Percentiles rank a stretch among this genome's conserved stretches.
These are phyloP conservation scores for Calcarius lapponicus DNA, from an alignment of 2,797 vertebrate genomes.

Conservation along the genomic window DNA sequence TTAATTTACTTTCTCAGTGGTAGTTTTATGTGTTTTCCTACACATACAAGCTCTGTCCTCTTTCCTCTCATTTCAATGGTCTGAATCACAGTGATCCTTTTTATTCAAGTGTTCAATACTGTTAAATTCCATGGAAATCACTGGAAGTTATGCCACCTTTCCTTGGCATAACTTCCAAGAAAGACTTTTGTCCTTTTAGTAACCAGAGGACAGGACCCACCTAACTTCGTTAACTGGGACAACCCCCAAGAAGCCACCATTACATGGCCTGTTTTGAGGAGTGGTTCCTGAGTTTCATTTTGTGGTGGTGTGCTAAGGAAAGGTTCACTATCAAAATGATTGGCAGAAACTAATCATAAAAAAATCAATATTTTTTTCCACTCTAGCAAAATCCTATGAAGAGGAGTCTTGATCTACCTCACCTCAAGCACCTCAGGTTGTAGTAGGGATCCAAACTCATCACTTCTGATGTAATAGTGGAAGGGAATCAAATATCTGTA, in stretches of 20 bases:
- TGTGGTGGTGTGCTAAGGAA: not conserved
- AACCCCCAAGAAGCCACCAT: not conserved
- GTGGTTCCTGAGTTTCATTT: not conserved
- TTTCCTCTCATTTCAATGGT: not conserved
- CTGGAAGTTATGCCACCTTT: not conserved
- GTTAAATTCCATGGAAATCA: not conserved
- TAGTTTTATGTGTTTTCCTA: not conserved
- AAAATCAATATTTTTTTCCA: not conserved
- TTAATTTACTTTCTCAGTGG: not conserved
- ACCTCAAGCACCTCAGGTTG: not conserved
- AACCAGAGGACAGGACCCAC: not conserved
- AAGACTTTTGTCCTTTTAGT: not conserved
- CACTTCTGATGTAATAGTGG: not conserved
- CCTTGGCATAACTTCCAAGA: not conserved
- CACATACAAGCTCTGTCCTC: accelerated
- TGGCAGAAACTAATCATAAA: not conserved
- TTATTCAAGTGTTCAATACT: not conserved
- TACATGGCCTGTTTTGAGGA: not conserved
- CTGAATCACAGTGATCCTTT: not conserved
- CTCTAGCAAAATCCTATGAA: not conserved
- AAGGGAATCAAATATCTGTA: not conserved
- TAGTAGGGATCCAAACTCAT: not conserved
- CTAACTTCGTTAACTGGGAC: not conserved
- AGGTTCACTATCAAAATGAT: not conserved
- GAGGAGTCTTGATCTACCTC: not conserved